A percentile compares a stretch with the other conserved stretches of the same genome.
Evolutionary conservation across 2,797 vertebrate genomes (phyloP).

Genomic region (Acanthurus tractus): DNA sequence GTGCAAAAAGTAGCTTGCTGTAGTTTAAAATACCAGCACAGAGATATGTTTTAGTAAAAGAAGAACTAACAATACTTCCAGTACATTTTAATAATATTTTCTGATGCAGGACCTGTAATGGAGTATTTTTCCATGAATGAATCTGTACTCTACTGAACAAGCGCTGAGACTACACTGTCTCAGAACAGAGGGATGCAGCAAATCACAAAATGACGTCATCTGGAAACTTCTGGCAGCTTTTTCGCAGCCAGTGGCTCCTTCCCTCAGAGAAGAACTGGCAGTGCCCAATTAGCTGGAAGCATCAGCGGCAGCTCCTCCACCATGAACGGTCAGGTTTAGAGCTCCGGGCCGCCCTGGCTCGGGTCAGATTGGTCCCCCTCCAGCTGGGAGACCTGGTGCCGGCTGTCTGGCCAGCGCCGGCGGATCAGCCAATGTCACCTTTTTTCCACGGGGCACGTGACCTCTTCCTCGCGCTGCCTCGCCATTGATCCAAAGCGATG

Average conservation of each 20-base stretch:
- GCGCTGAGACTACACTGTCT: background rate
- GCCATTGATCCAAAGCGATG: conserved; percentile 50
- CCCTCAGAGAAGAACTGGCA: conserved; percentile 45
- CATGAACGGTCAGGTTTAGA: conserved; percentile 14
- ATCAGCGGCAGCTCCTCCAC: conserved; percentile 29
- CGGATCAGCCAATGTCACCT: conserved; percentile 63
- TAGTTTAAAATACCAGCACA: background rate
- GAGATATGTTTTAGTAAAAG: background rate
- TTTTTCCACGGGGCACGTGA: conserved; percentile 43
- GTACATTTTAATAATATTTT: background rate
- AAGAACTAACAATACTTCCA: background rate
- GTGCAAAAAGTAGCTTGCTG: background rate
- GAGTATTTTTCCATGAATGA: background rate
- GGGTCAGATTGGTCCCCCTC: conserved; percentile 36
- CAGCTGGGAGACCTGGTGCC: conserved; percentile 55
- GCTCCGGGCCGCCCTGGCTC: conserved; percentile 23
- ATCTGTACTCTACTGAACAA: background rate
- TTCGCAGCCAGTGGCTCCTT: conserved; percentile 31
- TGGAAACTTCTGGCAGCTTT: conserved; percentile 47
- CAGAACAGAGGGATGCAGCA: conserved; percentile 21
- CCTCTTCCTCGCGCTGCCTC: conserved; percentile 40
- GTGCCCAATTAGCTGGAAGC: conserved; percentile 46
- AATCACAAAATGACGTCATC: conserved; percentile 44
- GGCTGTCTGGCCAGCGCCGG: conserved; percentile 45
- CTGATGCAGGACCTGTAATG: background rate